Base-by-base conservation (phyloP, 2,797 vertebrate species). In the Sebastiscus tertius region DNA sequence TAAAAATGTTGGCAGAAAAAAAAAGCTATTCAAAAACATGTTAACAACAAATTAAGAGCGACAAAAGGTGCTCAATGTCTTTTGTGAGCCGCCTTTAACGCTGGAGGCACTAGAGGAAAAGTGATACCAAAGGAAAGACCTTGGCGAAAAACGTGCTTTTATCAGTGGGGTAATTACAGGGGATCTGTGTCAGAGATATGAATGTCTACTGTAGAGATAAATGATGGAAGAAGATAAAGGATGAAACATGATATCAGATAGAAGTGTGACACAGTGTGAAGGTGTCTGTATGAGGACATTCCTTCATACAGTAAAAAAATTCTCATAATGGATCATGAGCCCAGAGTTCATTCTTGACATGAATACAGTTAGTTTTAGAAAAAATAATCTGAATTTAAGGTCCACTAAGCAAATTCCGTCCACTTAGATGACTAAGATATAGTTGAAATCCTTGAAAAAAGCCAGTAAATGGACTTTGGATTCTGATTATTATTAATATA, bases 121-220 rank as follows among this genome's bases (percentile, higher is more conserved):
- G 36, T 58, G 18, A 54, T 66, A 49, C 13, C 14, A 24, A 68
- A 39, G 9, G 11, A 54, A 52, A 72, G 64, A 26, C 55, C 24
- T 54, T 54, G 39, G 36, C 0, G 1, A 31, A 49, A 18, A 66
- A 55, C 27, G n/a, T 6, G 24, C 18, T 73, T 65, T 61, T 54
- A 42, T 70, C 34, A 49, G 46, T 42, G n/a, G 11, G 20, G 14
- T 62, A 34, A 80, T 84, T 14, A 63, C 16, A 72, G 36, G 69
- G 9, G 20, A 78, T 68, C 10, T 74, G 67, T 74, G 72, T 46
- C 24, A 54, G 56, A 55, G 49, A 69, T 59, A 75, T 42, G 39
- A 42, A 59, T 20, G 36, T 46, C 49, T 31, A 22, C 33, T 58
- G 42, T 14, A 46, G 13, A 34, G 6, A 14, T 18, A 39, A n/a